Conservation (phyloP, 92 coral and sea anemone species). For the Phenganax subtilis region DNA sequence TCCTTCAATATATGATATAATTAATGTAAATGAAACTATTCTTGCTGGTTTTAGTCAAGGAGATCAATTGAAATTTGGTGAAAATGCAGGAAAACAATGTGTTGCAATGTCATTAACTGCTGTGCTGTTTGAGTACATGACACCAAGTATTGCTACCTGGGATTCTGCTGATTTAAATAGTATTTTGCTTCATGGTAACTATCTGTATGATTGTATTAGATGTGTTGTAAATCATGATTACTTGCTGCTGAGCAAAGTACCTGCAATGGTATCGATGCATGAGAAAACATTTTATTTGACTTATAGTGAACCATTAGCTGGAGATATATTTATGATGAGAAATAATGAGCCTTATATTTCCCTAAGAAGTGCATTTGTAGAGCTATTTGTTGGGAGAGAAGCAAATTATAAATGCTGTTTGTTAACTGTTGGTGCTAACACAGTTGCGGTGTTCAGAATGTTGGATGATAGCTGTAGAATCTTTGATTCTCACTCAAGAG, state of each 20-base stretch:
- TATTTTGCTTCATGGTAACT: constrained; percentile 3
- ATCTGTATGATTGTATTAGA: constrained; percentile 2
- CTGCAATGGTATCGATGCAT: neutral
- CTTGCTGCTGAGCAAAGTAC: neutral
- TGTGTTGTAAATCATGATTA: neutral
- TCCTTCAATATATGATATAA: neutral
- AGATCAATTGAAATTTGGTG: constrained; percentile 13
- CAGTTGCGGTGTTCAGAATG: constrained; percentile 1
- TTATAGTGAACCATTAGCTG: neutral
- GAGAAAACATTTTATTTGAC: neutral
- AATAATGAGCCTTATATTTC: neutral
- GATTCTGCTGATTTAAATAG: constrained; percentile 2
- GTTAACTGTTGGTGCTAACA: neutral
- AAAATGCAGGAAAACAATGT: constrained; percentile 10
- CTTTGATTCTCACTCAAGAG: constrained; percentile 10
- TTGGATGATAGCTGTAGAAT: neutral
- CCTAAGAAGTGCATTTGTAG: neutral
- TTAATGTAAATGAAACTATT: neutral
- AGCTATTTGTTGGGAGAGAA: neutral
- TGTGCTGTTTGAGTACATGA: neutral
- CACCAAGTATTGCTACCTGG: neutral
- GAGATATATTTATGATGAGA: too few species aligned
- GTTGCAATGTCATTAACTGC: constrained; percentile 17
- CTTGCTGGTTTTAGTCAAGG: constrained; percentile 32
- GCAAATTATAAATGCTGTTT: neutral